A percentile compares a stretch with the other conserved stretches of the same genome.
These are phyloP conservation scores for Caranx ignobilis DNA, from an alignment of 2,113 vertebrate genomes.

Conservation along the genomic window DNA sequence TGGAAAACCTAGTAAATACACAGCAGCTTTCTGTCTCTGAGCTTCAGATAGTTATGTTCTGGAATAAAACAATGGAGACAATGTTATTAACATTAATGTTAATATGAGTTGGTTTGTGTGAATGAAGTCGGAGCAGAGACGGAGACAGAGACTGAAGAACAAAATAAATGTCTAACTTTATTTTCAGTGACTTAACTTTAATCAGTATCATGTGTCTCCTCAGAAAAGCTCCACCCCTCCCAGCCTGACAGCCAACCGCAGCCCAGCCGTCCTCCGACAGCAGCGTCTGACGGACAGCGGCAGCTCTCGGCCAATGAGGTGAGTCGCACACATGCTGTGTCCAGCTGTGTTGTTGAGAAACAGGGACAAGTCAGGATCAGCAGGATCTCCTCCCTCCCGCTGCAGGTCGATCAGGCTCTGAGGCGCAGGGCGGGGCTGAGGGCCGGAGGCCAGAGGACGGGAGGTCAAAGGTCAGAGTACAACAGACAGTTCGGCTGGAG, in stretches of 20 bases:
- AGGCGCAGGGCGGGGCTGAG: slow-evolving; percentile 41
- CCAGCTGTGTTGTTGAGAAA: not conserved
- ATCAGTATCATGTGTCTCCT: not conserved
- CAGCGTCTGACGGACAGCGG: slow-evolving; percentile 25
- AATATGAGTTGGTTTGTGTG: too few species aligned
- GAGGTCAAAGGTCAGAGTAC: slow-evolving; percentile 60
- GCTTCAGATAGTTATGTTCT: too few species aligned
- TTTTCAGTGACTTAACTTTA: not conserved
- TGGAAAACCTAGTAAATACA: slow-evolving; percentile 35
- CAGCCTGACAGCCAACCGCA: slow-evolving; percentile 48
- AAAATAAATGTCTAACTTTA: too few species aligned
- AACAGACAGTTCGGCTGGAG: slow-evolving; percentile 60
- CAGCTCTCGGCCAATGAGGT: slow-evolving; percentile 33
- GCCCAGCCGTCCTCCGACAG: slow-evolving; percentile 6
- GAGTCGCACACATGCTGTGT: not conserved
- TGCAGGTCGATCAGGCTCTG: slow-evolving; percentile 34
- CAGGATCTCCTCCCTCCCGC: not conserved
- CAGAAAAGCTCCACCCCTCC: slow-evolving; percentile 47
- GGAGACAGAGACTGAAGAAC: too few species aligned
- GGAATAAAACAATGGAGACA: too few species aligned
- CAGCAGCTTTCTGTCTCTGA: too few species aligned
- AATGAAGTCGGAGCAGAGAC: too few species aligned
- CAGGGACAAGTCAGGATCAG: not conserved
- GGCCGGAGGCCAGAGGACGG: slow-evolving; percentile 35
- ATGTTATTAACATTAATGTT: too few species aligned